Evolutionary conservation across 2,888 invertebrate genomes (phyloP).

Genomic region (Bruchidius siliquastri): DNA sequence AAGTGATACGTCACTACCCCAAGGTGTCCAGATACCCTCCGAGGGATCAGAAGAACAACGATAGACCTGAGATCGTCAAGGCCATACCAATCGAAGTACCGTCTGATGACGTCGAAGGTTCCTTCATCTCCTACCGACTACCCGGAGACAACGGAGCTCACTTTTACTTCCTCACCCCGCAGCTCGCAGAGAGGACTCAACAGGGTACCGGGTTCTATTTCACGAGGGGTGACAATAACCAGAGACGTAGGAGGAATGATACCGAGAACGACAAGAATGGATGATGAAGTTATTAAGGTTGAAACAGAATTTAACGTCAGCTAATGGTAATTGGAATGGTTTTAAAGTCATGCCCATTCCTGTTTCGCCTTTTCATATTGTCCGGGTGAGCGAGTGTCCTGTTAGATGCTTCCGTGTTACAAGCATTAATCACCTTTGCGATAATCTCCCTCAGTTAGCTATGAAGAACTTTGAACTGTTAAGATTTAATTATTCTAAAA

Average conservation of each 20-base stretch:
- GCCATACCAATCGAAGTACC: conserved; percentile 31
- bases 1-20: conserved; percentile 48
- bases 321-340: neutral
- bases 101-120: conserved; percentile 35
- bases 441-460: too few relatives aligned
- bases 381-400: too few relatives aligned
- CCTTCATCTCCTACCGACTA: conserved; percentile 66
- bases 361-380: too few relatives aligned
- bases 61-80: conserved; percentile 35
- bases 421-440: too few relatives aligned
- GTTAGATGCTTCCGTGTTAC: too few relatives aligned
- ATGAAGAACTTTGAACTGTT: too few relatives aligned
- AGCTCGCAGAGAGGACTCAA: conserved; percentile 48
- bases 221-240: conserved; percentile 30
- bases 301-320: neutral
- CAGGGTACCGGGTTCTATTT: conserved; percentile 40
- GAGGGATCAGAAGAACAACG: conserved; percentile 18
- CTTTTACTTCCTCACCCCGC: conserved; percentile 74
- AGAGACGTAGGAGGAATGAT: conserved; percentile 25
- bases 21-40: conserved; percentile 27
- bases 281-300: conserved; percentile 19
- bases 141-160: conserved; percentile 74
- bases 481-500: too few relatives aligned
- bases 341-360: too few relatives aligned
- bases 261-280: conserved; percentile 23